Base-by-base conservation (phyloP, 1,140 invertebrate species). In the Drosophila nannoptera region DNA sequence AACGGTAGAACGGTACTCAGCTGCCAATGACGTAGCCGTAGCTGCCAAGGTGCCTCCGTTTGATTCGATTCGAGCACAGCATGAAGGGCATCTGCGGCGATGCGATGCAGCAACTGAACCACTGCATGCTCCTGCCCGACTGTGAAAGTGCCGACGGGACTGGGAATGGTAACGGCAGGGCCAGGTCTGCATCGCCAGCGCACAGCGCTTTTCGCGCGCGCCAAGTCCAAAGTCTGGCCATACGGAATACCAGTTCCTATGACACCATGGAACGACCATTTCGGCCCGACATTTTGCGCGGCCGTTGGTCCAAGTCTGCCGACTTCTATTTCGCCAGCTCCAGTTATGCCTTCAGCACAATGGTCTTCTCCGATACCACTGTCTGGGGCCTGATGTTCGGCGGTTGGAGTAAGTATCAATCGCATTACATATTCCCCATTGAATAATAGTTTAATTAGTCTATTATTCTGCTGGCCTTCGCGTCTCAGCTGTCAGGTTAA, bases 271-370 rank as follows among this genome's bases (percentile, higher is more conserved):
- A 88, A 32, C 70, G 77, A 48, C 87, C 87, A 42, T 89, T 89
- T 72, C 75, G 80, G 16, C 74, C 78, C 31, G 87, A 89, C 29
- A 86, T 83, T 14, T 42, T 68, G n/a, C 84, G 87, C 9, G 87
- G 87, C 14, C 71, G 75, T 0, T 89, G 87, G 87, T 70, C 84
- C 22, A 81, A 87, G 29, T 73, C 88, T 16, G 86, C 49, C 22
- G 87, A 89, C 53, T 89, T 89, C 9, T 88, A 89, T 52, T 89
- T 89, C 31, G 84, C 87, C 70, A 82, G 78, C 60, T 81, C 81
- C 22, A 87, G 74, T 6, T 75, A 82, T 50, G 81, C 84, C 45
- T 89, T 89, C 45, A 82, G 69, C 38, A 78, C 82, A 6, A 64
- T 87, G 63, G 62, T 76, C 56, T 89, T 89, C 69, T 88, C 87